Evolutionary conservation across 2,797 vertebrate species (phyloP), one percentile per base, ranked within the genome.

Genomic region (Benthosema pterotum): DNA sequence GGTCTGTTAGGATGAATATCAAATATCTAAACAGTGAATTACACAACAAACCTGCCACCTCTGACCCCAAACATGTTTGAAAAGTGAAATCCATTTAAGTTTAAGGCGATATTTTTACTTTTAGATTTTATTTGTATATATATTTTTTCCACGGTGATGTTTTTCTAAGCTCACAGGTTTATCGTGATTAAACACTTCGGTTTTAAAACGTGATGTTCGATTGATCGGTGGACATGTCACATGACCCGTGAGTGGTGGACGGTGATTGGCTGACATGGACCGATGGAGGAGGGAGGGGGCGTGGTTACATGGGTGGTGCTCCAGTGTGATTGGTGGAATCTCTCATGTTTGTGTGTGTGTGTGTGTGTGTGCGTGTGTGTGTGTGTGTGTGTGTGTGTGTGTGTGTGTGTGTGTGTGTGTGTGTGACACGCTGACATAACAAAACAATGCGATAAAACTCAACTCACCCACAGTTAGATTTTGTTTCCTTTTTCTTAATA

Each of bases 141-240:
- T 45, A 13, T 45, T 45, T 45, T 13, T 45, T 38, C 8, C 22
- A 38, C 11, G 28, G 3, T 25, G 22, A 3, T 32, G 28, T 38
- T 38, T 95, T 96, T 97, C 95, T 59, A 95, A 98, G 95, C 95
- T 98, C 95, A 94, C 93, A 95, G 97, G 95, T 96, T 88, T 82
- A 45, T 89, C 67, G 80, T 90, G 84, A 88, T 83, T 87, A 80
- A 38, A 85, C 28, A 82, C 78, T 80, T 77, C 62, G 78, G 66
- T 81, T n/a, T n/a, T 54, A 65, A 76, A 67, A 77, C 42, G 69
- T 80, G 79, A 80, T 86, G 82, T 38, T 38, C 9, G 8, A 74
- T 82, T 87, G 77, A 64, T 89, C 67, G 82, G 86, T 83, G 80
- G 82, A 80, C 78, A 5, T 25, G 22, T 3, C 68, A 80, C 78